A percentile compares a stretch with the other conserved stretches of the same genome.
Evolutionary conservation across 2,797 vertebrate genomes (phyloP).

Genomic region (Octomys mimax): DNA sequence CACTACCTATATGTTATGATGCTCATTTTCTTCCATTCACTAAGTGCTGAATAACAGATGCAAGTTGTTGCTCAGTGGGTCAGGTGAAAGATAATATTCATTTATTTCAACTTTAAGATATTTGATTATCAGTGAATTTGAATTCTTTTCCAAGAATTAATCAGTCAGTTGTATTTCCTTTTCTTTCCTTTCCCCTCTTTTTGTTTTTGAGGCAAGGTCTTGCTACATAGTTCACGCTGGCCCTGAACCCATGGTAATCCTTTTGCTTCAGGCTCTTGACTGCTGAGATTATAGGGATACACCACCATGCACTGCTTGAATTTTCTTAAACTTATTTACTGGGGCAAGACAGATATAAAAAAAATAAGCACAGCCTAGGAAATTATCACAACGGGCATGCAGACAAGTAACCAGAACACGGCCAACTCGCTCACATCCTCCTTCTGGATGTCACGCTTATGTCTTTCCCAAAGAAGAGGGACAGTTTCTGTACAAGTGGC

Average conservation of each 20-base stretch:
- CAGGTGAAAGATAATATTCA: not conserved
- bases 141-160: constrained; percentile 1
- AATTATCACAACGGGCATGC: not conserved
- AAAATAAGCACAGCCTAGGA: not conserved
- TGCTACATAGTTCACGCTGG: not conserved
- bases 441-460: not conserved
- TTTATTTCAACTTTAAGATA: not conserved
- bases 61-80: not conserved
- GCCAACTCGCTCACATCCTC: not conserved
- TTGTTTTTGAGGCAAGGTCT: not conserved
- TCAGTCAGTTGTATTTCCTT: not conserved
- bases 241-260: not conserved
- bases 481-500: not conserved
- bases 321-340: not conserved
- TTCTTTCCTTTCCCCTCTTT: not conserved
- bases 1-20: not conserved
- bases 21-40: not conserved
- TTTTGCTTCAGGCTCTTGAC: not conserved
- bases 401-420: not conserved
- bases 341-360: not conserved
- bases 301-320: not conserved
- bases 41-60: not conserved
- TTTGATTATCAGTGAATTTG: not conserved
- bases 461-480: not conserved
- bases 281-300: not conserved